Base-by-base conservation (phyloP, 2,113 vertebrate genomes). In the Panthera uncia region DNA sequence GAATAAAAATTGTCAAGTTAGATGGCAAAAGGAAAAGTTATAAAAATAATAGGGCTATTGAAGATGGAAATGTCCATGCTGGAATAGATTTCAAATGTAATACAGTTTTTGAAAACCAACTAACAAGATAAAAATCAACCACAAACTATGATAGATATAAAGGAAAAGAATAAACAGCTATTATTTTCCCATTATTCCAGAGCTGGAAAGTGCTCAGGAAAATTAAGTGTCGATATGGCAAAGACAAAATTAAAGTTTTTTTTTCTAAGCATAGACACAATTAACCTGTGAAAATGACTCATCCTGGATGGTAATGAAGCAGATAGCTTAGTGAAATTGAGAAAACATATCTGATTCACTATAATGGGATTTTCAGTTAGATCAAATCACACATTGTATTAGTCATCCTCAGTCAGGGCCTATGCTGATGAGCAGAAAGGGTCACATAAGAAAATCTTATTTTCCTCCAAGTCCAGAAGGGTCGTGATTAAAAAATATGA, bases 301-400 rank as follows among this genome's bases (percentile, higher is more conserved):
- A 89, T 91, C 82, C 25, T 83, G 48, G 61, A 74, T 97, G 92
- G 89, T 97, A 97, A 98, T 98, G 94, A 96, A 97, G 94, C 94
- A 96, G 68, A 86, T 74, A 97, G 82, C 86, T 93, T 89, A 83
- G 92, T 92, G 94, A 91, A 97, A 97, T 97, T 98, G 86, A 93
- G 82, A 93, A 89, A 93, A 93, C 89, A 89, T 74, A 79, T 89
- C 93, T 98, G 89, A 96, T 89, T 96, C 65, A 89, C 89, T 91
- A 38, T 96, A 96, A 98, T 97, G 79, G 71, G 78, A 94, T 96
- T 97, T 97, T 98, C 85, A 91, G 85, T 85, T 95, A 94, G 91
- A 95, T 97, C 85, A 98, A 84, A 86, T 96, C 76, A 57, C 50
- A 93, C 25, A 29, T 88, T 73, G 0, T 91, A 65, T 96, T 94